Percentiles rank a stretch among this genome's conserved stretches.
These are phyloP conservation scores for Caenorhabditis wallacei DNA, from an alignment of 2,888 invertebrate species.

Conservation along the genomic window DNA sequence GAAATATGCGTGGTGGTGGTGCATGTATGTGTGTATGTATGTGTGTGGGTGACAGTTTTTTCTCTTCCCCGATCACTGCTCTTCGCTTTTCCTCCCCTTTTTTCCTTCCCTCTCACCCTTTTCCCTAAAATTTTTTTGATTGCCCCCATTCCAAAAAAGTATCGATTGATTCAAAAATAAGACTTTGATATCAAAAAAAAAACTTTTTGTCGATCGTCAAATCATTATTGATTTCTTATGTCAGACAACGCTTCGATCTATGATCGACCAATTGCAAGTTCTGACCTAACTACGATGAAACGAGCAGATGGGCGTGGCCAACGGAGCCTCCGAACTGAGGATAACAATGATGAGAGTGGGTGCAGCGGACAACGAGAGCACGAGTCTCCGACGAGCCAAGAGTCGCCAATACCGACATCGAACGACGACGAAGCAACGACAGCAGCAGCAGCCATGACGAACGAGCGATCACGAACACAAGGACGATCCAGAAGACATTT, in stretches of 20 bases:
- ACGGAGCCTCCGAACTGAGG: constrained; percentile 55
- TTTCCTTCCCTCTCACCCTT: constrained; percentile 33
- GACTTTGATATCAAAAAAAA: background rate
- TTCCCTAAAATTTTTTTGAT: constrained; percentile 25
- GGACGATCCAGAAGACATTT: constrained; percentile 56
- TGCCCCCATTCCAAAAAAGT: constrained; percentile 30
- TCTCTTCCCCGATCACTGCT: constrained; percentile 51
- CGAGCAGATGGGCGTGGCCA: constrained; percentile 61
- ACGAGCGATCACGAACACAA: constrained; percentile 56
- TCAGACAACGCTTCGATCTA: constrained; percentile 36
- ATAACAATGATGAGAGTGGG: constrained; percentile 58
- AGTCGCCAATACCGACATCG: constrained; percentile 58
- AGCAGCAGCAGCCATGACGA: constrained; percentile 50
- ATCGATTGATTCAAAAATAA: constrained; percentile 35
- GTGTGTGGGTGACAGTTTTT: constrained; percentile 57
- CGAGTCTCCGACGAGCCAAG: constrained; percentile 50
- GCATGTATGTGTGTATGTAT: constrained; percentile 54
- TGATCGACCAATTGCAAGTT: constrained; percentile 55
- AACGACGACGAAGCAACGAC: constrained; percentile 60
- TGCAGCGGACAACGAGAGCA: constrained; percentile 60
- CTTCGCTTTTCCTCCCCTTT: constrained; percentile 35
- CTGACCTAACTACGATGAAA: constrained; percentile 48
- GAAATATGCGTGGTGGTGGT: constrained; percentile 55
- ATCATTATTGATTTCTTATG: constrained; percentile 21
- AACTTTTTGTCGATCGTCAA: background rate